phyloP scores from a whole-genome alignment of 2,888 invertebrate genomes.

The Pristionchus exspectatus region DNA sequence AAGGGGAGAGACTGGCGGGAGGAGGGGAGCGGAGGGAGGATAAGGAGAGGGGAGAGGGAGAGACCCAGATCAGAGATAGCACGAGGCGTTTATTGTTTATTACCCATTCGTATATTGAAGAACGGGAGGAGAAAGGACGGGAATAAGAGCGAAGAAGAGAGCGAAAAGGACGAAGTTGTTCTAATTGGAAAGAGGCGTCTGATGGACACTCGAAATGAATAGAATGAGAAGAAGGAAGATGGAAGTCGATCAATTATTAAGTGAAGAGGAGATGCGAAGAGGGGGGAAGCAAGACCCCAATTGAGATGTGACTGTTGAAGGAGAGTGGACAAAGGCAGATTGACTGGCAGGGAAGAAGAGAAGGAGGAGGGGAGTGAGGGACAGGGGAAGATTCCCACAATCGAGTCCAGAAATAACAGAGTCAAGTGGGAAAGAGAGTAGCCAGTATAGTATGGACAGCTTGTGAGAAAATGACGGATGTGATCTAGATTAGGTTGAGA shows the following conservation, averaged over 20 bases:
- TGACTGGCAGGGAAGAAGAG: constrained; percentile 42
- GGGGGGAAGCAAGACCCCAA: constrained; percentile 31
- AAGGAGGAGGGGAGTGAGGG: constrained; percentile 34
- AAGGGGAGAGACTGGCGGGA: constrained; percentile 7
- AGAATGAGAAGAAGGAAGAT: constrained; percentile 41
- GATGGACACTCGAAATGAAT: constrained; percentile 46
- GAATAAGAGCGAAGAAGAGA: constrained; percentile 10
- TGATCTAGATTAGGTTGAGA: constrained; percentile 29
- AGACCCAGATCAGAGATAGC: constrained; percentile 41
- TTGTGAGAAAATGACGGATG: constrained; percentile 22
- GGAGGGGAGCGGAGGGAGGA: constrained; percentile 19
- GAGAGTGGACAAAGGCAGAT: constrained; percentile 47
- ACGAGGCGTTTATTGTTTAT: constrained; percentile 43
- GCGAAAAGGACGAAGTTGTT: background rate
- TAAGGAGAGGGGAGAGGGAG: constrained; percentile 40
- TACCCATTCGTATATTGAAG: constrained; percentile 20
- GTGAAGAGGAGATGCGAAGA: constrained; percentile 48
- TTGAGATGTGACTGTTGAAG: constrained; percentile 49
- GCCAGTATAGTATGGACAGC: constrained; percentile 6
- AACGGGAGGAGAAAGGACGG: background rate
- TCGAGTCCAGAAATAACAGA: constrained; percentile 49
- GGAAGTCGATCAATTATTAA: constrained; percentile 57
- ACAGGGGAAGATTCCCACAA: constrained; percentile 49
- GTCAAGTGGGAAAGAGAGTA: constrained; percentile 44
- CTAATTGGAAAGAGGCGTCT: constrained; percentile 39